These are phyloP conservation scores for Leptarthrus brevirostris DNA, from an alignment of 2,888 invertebrate genomes.

Conservation along the genomic window DNA sequence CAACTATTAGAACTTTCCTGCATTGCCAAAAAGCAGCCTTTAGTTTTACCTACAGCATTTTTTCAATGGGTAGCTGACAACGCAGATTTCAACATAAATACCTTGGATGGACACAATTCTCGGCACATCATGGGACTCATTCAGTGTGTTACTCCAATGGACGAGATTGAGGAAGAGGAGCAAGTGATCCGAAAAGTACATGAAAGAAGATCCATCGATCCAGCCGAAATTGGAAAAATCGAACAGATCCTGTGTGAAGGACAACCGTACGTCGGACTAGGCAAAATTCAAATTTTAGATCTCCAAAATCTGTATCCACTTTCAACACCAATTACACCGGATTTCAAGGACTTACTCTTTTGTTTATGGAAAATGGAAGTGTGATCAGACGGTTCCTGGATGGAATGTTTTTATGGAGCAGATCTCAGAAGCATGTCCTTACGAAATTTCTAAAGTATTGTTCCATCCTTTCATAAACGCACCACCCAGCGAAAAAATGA, in stretches of 20 bases:
- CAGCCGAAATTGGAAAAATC: constrained; percentile 17
- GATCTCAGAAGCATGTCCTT: too few species aligned
- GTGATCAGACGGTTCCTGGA: too few species aligned
- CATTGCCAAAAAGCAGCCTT: background rate
- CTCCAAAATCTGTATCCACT: too few species aligned
- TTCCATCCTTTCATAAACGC: too few species aligned
- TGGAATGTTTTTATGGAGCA: too few species aligned
- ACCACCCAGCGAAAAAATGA: too few species aligned
- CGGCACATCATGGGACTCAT: constrained; percentile 12
- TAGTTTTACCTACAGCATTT: background rate
- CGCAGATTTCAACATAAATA: background rate
- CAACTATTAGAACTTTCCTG: constrained; percentile 9
- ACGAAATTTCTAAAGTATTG: too few species aligned
- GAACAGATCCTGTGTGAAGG: background rate
- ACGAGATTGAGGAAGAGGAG: constrained; percentile 19
- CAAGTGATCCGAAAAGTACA: constrained; percentile 4
- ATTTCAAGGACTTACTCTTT: too few species aligned
- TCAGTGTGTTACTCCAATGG: constrained; percentile 16
- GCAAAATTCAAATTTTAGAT: background rate
- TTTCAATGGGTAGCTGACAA: background rate
- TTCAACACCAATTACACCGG: too few species aligned
- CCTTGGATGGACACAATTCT: constrained; percentile 23
- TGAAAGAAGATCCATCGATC: constrained; percentile 9
- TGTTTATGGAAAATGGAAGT: too few species aligned
- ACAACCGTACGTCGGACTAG: background rate